Evolutionary conservation across 2,888 invertebrate genomes (phyloP).

Genomic region (Pristionchus entomophagus): DNA sequence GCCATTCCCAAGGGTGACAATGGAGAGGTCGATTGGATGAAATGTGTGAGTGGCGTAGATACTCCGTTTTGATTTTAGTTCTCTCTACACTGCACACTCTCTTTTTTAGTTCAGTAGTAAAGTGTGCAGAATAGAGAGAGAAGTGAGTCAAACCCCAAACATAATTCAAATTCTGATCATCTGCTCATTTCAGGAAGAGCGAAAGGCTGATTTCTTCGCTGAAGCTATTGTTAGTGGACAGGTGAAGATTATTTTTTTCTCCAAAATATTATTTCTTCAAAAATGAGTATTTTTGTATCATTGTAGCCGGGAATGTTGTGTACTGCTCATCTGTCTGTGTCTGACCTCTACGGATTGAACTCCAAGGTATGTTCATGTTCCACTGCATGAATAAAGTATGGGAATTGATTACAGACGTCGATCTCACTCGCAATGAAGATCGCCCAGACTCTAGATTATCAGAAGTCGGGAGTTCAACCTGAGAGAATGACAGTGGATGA

Average conservation of each 20-base stretch:
- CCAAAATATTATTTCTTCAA: too few relatives aligned
- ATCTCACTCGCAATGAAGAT: conserved; percentile 69
- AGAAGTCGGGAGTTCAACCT: conserved; percentile 74
- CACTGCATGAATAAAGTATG: too few relatives aligned
- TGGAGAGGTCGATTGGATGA: background rate
- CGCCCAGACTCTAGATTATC: conserved; percentile 74
- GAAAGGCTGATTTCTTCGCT: background rate
- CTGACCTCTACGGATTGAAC: conserved; percentile 73
- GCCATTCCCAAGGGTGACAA: background rate
- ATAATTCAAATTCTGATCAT: too few relatives aligned
- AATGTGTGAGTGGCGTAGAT: background rate
- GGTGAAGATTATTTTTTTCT: background rate
- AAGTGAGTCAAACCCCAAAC: too few relatives aligned
- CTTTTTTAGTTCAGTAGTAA: too few relatives aligned
- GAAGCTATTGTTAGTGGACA: background rate
- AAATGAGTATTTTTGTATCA: too few relatives aligned
- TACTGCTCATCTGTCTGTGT: conserved; percentile 73
- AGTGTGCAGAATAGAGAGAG: too few relatives aligned
- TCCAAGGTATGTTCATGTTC: conserved; percentile 57
- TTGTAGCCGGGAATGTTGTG: conserved; percentile 70
- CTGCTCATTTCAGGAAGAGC: background rate
- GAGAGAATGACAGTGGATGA: conserved; percentile 49
- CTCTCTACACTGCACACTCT: too few relatives aligned
- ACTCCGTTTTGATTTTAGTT: too few relatives aligned
- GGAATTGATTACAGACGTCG: background rate